Conservation (phyloP, 2,888 invertebrate genomes). For the Merodon equestris region DNA sequence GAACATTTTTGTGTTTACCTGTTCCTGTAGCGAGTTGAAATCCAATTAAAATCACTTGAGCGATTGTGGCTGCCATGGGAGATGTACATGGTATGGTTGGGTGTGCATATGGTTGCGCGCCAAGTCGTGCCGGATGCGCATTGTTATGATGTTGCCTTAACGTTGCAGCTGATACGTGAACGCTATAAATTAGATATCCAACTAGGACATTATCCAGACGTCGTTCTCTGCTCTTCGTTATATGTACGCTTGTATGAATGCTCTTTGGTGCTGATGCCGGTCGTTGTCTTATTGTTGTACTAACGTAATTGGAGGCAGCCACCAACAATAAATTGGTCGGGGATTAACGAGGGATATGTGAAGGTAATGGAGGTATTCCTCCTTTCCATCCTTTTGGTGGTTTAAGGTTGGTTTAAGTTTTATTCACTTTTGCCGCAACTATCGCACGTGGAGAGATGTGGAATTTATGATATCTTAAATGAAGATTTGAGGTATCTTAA, state of each 20-base stretch:
- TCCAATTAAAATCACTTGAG: conserved; percentile 54
- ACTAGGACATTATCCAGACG: conserved; percentile 28
- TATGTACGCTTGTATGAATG: no score
- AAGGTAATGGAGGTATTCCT: not conserved
- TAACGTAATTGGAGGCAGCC: conserved; percentile 11
- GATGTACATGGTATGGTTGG: not conserved
- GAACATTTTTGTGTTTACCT: conserved; percentile 48
- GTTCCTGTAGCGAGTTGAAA: conserved; percentile 17
- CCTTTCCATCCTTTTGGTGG: not conserved
- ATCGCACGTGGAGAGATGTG: no score
- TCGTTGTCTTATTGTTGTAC: conserved; percentile 6
- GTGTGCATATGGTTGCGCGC: not conserved
- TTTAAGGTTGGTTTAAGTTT: not conserved
- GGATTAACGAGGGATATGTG: no score
- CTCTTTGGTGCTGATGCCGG: not conserved
- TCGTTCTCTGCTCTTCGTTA: not conserved
- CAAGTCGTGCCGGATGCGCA: conserved; percentile 27
- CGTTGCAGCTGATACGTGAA: conserved; percentile 39
- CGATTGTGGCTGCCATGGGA: conserved; percentile 35
- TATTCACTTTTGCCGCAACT: no score
- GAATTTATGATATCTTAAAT: no score
- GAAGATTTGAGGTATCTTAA: no score
- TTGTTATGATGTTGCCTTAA: conserved; percentile 33
- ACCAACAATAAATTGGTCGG: not conserved
- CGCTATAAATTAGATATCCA: conserved; percentile 34